Percentiles rank a stretch among this genome's conserved stretches.
Evolutionary conservation across 2,797 vertebrate species (phyloP).

Genomic region (Saxicola maurus): DNA sequence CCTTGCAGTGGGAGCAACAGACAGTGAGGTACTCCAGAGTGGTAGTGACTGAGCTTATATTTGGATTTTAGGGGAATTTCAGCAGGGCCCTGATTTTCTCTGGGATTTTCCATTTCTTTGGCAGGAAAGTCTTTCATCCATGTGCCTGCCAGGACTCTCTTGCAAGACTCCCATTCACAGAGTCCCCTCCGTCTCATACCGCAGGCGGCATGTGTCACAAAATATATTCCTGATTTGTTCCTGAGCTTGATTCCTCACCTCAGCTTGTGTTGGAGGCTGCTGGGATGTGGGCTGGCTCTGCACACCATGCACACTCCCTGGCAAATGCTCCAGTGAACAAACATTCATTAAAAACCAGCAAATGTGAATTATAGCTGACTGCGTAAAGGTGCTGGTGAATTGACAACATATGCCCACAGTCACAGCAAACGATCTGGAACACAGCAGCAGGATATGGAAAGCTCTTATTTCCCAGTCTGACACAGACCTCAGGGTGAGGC

Average conservation of each 20-base stretch:
- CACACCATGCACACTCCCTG: fast-evolving
- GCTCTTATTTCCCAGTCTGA: not conserved
- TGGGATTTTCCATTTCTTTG: not conserved
- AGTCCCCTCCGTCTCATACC: not conserved
- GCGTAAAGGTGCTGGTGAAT: not conserved
- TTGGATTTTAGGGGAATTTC: not conserved
- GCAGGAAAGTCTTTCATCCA: not conserved
- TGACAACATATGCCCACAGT: not conserved
- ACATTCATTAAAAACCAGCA: not conserved
- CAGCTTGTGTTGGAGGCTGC: not conserved
- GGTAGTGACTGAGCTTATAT: not conserved
- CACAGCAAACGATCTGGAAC: not conserved
- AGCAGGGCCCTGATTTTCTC: not conserved
- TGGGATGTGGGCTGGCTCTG: not conserved
- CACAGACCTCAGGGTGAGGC: not conserved
- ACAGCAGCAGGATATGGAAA: not conserved
- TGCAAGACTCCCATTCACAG: not conserved
- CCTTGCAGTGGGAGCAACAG: fast-evolving
- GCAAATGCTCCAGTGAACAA: constrained; percentile 16
- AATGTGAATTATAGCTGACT: not conserved
- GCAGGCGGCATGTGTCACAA: fast-evolving
- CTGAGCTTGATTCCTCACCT: not conserved
- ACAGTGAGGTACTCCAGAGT: not conserved
- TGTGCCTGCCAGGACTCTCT: not conserved
- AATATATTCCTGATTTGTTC: not conserved